Conservation (phyloP, 2,888 invertebrate species). For the Nezara viridula region DNA sequence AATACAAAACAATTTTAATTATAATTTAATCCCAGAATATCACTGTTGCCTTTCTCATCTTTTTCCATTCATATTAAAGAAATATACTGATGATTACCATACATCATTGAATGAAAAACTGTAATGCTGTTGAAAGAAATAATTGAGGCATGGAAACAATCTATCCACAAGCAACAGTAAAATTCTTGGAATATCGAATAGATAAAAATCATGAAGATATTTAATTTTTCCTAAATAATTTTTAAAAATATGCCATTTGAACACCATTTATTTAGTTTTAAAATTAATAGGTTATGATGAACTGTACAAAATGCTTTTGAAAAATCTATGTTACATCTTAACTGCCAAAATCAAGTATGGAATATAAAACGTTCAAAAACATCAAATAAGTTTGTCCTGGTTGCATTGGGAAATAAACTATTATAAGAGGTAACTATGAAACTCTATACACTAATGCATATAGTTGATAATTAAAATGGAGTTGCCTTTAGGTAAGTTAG, state of each 20-base stretch:
- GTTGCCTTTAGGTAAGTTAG: not conserved
- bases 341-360: not conserved
- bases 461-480: not conserved
- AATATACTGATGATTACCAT: not conserved
- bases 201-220: not conserved
- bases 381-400: not conserved
- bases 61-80: not conserved
- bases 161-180: not conserved
- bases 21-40: not conserved
- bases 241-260: not conserved
- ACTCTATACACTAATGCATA: not conserved
- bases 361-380: not conserved
- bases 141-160: not conserved
- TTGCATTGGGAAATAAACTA: not conserved
- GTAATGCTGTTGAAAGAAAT: not conserved
- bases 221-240: not conserved
- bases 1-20: not conserved
- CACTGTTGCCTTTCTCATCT: not conserved
- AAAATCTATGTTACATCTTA: constrained; percentile 14
- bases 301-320: constrained; percentile 14
- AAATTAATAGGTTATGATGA: not conserved
- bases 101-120: not conserved
- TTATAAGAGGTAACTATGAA: not conserved
- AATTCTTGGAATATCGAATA: not conserved
- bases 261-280: constrained; percentile 2